These are phyloP conservation scores for Epinephelus coioides DNA, from an alignment of 2,797 vertebrate species.

Conservation along the genomic window DNA sequence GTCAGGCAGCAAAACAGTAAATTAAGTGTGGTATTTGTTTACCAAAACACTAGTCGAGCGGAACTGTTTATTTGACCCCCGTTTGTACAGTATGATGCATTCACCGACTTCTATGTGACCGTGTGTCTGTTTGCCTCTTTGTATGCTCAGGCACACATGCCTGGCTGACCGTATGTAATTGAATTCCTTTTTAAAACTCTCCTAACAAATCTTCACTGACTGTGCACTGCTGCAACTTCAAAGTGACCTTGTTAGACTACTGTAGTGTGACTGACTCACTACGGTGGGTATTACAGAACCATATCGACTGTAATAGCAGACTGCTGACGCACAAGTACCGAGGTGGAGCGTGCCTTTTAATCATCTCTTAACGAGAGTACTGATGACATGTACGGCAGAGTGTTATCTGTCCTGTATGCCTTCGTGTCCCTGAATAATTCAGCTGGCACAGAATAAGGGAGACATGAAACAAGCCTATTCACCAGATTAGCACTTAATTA, in stretches of 20 bases:
- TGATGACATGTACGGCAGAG: conserved; percentile 57
- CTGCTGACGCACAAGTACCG: conserved; percentile 55
- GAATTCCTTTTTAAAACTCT: conserved; percentile 59
- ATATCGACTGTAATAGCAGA: conserved; percentile 62
- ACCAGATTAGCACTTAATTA: conserved; percentile 80
- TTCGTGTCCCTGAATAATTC: conserved; percentile 76
- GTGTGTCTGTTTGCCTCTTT: conserved; percentile 24
- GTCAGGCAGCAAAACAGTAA: conserved; percentile 41
- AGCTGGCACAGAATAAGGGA: conserved; percentile 63
- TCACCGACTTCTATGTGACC: conserved; percentile 4
- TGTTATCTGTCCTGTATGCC: conserved; percentile 70
- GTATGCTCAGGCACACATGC: conserved; percentile 46
- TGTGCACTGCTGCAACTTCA: conserved; percentile 63
- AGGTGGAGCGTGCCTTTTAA: conserved; percentile 68
- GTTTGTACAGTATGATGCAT: conserved; percentile 3
- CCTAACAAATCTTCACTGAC: conserved; percentile 62
- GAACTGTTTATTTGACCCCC: conserved; percentile 50
- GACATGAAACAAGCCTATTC: conserved; percentile 73
- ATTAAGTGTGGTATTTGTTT: conserved; percentile 59
- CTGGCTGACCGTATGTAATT: conserved; percentile 57
- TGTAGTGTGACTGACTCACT: conserved; percentile 65
- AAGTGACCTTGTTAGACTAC: conserved; percentile 75
- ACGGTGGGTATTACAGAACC: conserved; percentile 48
- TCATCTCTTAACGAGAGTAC: conserved; percentile 74
- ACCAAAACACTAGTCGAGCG: conserved; percentile 26